A percentile compares a stretch with the other conserved stretches of the same genome.
Conservation (phyloP, 64 coral and sea anemone species). For the Stichodactyla helianthus region DNA sequence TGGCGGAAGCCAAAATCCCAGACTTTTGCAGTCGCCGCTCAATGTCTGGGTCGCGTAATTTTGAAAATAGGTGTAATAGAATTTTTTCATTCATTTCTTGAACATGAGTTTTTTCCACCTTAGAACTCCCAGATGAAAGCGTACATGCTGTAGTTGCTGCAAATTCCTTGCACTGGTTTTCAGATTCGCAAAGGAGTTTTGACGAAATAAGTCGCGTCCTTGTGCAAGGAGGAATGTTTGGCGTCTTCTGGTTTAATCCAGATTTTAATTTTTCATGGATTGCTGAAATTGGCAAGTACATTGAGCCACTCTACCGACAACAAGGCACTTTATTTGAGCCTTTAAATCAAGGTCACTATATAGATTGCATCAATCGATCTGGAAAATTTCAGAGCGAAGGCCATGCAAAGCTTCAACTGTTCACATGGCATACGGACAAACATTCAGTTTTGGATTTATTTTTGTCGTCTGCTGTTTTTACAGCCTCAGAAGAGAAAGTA, state of each 20-base stretch:
- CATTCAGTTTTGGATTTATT: neutral
- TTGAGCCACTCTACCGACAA: neutral
- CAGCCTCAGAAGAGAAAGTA: neutral
- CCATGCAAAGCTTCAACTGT: neutral
- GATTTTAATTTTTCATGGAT: neutral
- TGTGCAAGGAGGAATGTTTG: neutral
- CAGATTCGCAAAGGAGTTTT: neutral
- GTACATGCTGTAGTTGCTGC: neutral
- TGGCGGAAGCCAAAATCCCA: too few relatives aligned
- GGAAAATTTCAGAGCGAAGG: neutral
- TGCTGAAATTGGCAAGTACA: neutral
- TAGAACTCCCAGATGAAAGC: slow-evolving; percentile 8
- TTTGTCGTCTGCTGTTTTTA: neutral
- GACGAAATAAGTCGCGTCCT: neutral
- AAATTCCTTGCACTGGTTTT: slow-evolving; percentile 9
- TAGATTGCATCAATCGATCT: neutral
- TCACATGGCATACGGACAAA: neutral
- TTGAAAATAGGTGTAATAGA: too few relatives aligned
- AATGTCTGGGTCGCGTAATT: too few relatives aligned
- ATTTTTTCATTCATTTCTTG: too few relatives aligned
- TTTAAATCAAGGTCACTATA: neutral
- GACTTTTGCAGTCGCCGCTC: too few relatives aligned
- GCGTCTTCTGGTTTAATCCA: neutral
- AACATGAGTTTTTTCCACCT: neutral
- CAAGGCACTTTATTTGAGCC: neutral